phyloP scores from a whole-genome alignment of 1,140 invertebrate species.

The Venturia canescens region DNA sequence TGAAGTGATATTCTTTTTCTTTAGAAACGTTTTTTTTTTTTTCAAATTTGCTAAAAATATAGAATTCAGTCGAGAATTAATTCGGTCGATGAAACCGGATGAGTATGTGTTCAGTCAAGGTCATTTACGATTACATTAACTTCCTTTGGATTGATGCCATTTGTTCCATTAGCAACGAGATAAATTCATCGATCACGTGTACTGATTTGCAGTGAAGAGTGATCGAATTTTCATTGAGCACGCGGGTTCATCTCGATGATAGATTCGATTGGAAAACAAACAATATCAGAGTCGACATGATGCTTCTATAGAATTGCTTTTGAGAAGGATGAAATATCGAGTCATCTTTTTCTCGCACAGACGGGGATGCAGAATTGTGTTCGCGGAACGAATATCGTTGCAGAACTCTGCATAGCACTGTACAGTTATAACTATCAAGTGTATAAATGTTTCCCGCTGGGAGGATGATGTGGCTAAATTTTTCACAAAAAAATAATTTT shows the following conservation, averaged over 20 bases:
- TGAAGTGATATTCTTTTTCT: no score
- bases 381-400: neutral
- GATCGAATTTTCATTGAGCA: no score
- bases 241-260: neutral
- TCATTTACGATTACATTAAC: neutral
- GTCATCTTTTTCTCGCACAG: neutral
- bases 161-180: neutral
- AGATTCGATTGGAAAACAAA: slow-evolving; percentile 1
- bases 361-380: neutral
- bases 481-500: no score
- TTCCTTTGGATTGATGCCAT: neutral
- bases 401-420: neutral
- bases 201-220: neutral
- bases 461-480: no score
- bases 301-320: neutral
- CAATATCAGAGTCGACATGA: neutral
- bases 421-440: neutral
- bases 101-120: neutral
- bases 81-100: neutral
- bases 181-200: neutral
- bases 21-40: no score
- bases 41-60: no score
- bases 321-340: slow-evolving; percentile 11
- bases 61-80: no score
- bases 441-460: neutral